phyloP scores from a whole-genome alignment of 2,888 invertebrate genomes.

The Callyntrura guangdongensis region DNA sequence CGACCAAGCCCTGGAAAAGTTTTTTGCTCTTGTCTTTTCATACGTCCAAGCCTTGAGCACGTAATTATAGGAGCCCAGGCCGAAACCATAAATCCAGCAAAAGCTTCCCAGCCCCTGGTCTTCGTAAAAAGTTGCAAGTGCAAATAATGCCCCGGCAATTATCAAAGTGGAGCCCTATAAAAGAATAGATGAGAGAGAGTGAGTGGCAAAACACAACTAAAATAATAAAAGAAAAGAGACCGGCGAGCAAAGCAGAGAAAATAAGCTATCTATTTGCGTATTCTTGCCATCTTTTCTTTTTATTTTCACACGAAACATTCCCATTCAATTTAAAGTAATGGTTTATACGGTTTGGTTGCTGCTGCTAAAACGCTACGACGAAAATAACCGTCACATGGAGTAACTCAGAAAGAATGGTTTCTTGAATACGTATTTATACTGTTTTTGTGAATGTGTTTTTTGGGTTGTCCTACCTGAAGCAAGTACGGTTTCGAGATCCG shows the following conservation, averaged over 20 bases:
- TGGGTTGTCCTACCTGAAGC: constrained; percentile 86
- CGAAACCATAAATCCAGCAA: constrained; percentile 89
- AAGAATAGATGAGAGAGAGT: constrained; percentile 43
- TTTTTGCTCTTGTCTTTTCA: constrained; percentile 93
- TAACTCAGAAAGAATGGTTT: background rate
- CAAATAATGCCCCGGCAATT: constrained; percentile 81
- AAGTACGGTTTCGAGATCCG: constrained; percentile 94
- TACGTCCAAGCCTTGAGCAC: constrained; percentile 94
- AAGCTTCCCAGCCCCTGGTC: constrained; percentile 90
- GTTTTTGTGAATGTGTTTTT: too few relatives aligned
- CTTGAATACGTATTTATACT: too few relatives aligned
- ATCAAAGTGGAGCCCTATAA: constrained; percentile 78
- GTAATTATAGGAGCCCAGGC: constrained; percentile 95
- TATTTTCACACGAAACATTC: constrained; percentile 8
- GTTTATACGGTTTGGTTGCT: constrained; percentile 10
- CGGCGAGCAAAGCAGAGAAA: background rate
- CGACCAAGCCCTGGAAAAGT: constrained; percentile 95
- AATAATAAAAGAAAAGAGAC: background rate
- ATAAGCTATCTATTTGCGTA: background rate
- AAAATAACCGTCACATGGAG: background rate
- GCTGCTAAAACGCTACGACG: background rate
- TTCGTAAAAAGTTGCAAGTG: constrained; percentile 85
- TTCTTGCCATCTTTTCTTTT: constrained; percentile 21
- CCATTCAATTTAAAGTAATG: constrained; percentile 73
- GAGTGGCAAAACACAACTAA: background rate